These are phyloP conservation scores for Hippopotamus amphibius DNA, from an alignment of 2,113 vertebrate genomes.

Conservation along the genomic window DNA sequence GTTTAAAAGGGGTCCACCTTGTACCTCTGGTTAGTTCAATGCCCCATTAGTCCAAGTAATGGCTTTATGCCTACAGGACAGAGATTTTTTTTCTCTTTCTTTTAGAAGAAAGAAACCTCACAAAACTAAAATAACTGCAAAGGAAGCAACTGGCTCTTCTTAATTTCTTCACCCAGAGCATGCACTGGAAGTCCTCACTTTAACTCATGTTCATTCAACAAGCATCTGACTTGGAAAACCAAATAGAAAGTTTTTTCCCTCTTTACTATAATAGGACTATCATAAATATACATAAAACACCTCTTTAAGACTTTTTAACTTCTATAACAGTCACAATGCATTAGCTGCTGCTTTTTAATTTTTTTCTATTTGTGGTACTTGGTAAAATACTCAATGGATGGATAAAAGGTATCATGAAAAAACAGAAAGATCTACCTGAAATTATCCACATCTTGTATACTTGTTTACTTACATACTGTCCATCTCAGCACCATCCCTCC, in stretches of 20 bases:
- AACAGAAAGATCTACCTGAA: background rate
- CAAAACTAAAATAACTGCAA: slow-evolving; percentile 67
- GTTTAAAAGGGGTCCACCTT: slow-evolving; percentile 75
- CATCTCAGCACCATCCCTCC: background rate
- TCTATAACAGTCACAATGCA: background rate
- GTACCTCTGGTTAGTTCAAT: slow-evolving; percentile 82
- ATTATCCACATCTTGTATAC: background rate
- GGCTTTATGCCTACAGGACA: slow-evolving; percentile 81
- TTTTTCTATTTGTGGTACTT: background rate
- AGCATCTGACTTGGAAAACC: background rate
- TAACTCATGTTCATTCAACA: background rate
- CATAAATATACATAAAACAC: background rate
- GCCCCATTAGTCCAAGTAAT: slow-evolving; percentile 87
- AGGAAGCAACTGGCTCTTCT: slow-evolving; percentile 53
- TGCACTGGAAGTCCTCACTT: rapidly evolving
- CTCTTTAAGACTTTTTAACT: background rate
- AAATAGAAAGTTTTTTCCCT: background rate
- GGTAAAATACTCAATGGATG: background rate
- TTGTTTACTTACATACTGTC: background rate
- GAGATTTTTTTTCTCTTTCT: slow-evolving; percentile 34
- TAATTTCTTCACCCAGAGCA: slow-evolving; percentile 31
- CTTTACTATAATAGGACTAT: background rate
- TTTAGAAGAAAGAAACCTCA: slow-evolving; percentile 53
- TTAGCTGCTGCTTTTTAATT: background rate
- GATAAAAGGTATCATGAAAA: background rate